Conservation (phyloP, 2,113 vertebrate species). For the Rhea pennata region DNA sequence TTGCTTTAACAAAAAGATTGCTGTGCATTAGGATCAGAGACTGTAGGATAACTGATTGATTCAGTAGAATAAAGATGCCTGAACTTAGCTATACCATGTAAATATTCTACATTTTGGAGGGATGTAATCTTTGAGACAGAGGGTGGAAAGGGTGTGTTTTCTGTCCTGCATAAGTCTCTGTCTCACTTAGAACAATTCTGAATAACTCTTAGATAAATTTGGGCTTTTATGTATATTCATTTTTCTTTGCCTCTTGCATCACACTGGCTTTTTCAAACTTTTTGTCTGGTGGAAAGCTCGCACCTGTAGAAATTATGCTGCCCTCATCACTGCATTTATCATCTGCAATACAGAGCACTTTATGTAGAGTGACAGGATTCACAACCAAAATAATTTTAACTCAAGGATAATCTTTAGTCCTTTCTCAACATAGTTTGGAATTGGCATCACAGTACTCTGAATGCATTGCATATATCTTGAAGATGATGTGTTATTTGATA, state of each 20-base stretch:
- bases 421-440: conserved; percentile 7
- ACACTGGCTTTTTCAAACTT: conserved; percentile 27
- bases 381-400: conserved; percentile 3
- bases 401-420: neutral
- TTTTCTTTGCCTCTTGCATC: conserved; percentile 20
- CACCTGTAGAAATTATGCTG: neutral
- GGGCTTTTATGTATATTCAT: neutral
- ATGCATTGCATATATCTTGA: conserved; percentile 40
- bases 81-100: neutral
- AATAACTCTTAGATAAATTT: neutral
- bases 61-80: neutral
- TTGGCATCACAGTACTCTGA: conserved; percentile 21
- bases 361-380: neutral
- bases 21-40: neutral
- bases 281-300: conserved; percentile 26
- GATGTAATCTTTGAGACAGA: neutral
- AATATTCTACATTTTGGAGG: neutral
- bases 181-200: neutral
- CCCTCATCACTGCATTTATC: neutral
- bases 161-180: neutral
- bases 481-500: neutral
- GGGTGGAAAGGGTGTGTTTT: neutral
- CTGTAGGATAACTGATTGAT: neutral
- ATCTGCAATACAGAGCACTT: neutral
- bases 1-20: neutral